Base-by-base conservation (phyloP, 2,888 invertebrate genomes). In the Dioctria rufipes region DNA sequence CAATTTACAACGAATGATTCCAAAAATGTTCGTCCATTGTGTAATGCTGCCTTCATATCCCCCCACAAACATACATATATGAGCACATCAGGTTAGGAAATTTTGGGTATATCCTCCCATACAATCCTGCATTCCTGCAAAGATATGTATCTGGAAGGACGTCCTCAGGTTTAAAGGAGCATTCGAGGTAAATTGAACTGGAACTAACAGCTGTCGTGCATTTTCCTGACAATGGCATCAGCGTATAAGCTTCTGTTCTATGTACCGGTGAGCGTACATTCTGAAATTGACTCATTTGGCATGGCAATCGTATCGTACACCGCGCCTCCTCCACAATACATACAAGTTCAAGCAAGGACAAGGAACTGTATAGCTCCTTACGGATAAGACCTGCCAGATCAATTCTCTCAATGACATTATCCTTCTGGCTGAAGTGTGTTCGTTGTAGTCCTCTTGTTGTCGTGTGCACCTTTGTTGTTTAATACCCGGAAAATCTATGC, bases 251-350 rank as follows among this genome's bases (percentile, higher is more conserved):
- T 73, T n/a, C 40, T 42, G 9, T 54, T 54, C 6, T 46, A 6
- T 9, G 5, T 46, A 2, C 9, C 71, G 49, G 43, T 9, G 73
- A 13, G 13, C 37, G 40, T 54, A 49, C 42, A 13, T 9, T n/a
- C 11, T 5, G 73, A n/a, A 73, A 73, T 73, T 73, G 73, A 73
- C 42, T 73, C 58, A 73, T n/a, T 73, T 73, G 49, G n/a, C 51
- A 25, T 25, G 46, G 25, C 37, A 8, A 46, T 5, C 46, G 8
- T 4, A 42, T 66, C 43, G 25, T 51, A 69, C 37, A 46, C 46
- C 8, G 0, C 46, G 13, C 25, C 25, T 2, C 25, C 25, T 25
- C 25, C 2, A 25, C 25, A 25, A 25, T 25, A 25, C 25, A 69
- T 9, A 69, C 9, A 49, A 4, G 69, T 13, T 69, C 43, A 58